Evolutionary conservation across 2,888 invertebrate species (phyloP).

Genomic region (Pseudococcus longispinus): DNA sequence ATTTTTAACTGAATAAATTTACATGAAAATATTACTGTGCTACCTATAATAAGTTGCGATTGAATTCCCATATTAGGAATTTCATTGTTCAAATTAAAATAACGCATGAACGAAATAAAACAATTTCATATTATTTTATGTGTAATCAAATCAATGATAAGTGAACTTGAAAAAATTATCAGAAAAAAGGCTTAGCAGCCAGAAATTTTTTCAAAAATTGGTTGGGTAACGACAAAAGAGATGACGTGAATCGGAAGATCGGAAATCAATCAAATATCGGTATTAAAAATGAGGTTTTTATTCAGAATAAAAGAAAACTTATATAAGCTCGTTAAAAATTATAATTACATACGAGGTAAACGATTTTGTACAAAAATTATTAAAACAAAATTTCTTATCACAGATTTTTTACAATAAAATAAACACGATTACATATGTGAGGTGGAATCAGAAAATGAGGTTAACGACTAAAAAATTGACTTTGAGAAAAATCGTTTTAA

Average conservation of each 20-base stretch:
- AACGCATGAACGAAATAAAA: neutral
- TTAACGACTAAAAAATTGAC: too few species aligned
- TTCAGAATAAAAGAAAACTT: neutral
- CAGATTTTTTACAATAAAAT: neutral
- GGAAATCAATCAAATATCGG: neutral
- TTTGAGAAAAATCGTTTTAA: too few species aligned
- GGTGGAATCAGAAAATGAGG: too few species aligned
- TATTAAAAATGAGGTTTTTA: neutral
- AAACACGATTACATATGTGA: neutral
- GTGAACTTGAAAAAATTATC: neutral
- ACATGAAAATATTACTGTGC: neutral
- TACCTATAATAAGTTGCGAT: neutral
- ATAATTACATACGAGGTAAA: neutral
- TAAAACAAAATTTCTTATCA: neutral
- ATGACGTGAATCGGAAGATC: neutral
- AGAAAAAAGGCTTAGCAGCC: neutral
- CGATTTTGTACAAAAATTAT: neutral
- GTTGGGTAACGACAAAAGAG: too few species aligned
- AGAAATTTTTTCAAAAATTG: neutral
- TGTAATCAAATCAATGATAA: neutral
- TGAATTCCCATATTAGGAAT: neutral
- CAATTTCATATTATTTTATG: neutral
- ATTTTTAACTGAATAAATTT: neutral
- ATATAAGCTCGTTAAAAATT: neutral
- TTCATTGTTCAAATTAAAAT: neutral